Evolutionary conservation across 2,113 vertebrate genomes (phyloP).

Genomic region (Burhinus oedicnemus): DNA sequence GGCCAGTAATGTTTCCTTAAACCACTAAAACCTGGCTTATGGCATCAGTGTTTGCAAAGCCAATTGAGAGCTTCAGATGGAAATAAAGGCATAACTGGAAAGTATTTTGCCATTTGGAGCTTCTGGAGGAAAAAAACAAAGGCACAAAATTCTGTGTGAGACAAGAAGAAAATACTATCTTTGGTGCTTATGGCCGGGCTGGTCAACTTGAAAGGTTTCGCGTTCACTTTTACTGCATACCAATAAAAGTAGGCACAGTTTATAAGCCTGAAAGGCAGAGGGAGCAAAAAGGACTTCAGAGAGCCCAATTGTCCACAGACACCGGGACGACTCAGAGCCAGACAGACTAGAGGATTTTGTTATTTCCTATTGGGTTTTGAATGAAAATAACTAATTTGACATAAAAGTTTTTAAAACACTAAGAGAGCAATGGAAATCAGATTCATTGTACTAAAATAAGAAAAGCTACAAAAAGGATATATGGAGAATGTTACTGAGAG

Average conservation of each 20-base stretch:
- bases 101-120: neutral
- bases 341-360: neutral
- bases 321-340: neutral
- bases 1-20: neutral
- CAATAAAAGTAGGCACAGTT: neutral
- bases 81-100: conserved; percentile 16
- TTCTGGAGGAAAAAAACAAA: neutral
- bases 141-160: neutral
- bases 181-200: neutral
- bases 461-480: neutral
- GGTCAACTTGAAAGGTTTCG: neutral
- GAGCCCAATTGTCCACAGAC: neutral
- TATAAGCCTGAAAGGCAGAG: neutral
- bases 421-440: neutral
- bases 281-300: neutral
- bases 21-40: neutral
- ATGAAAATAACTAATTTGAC: neutral
- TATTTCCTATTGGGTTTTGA: neutral
- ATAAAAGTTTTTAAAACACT: neutral
- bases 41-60: neutral
- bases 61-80: neutral
- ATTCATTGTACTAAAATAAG: neutral
- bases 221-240: accelerated
- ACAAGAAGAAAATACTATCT: neutral
- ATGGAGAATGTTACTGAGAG: conserved; percentile 1